Evolutionary conservation across 2,888 invertebrate genomes (phyloP).

Genomic region (Leptinotarsa juncta): DNA sequence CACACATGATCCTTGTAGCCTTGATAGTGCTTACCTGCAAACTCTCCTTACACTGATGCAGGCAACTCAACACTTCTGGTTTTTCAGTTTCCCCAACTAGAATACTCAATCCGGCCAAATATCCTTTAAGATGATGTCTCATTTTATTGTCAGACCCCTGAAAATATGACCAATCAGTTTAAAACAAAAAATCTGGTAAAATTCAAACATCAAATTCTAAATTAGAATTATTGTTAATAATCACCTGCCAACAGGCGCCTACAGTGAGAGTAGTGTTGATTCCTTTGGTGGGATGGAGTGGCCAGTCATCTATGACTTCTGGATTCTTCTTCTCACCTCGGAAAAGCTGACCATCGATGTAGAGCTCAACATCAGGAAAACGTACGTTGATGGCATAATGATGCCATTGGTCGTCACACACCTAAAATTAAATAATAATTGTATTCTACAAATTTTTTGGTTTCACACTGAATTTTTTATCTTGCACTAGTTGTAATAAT

Average conservation of each 20-base stretch:
- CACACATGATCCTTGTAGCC: not conserved
- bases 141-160: slow-evolving; percentile 87
- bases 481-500: too few species aligned
- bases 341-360: slow-evolving; percentile 86
- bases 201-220: not conserved
- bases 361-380: slow-evolving; percentile 89
- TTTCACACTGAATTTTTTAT: too few species aligned
- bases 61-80: slow-evolving; percentile 78
- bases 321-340: slow-evolving; percentile 81
- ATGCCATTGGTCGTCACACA: slow-evolving; percentile 99
- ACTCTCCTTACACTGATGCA: slow-evolving; percentile 86
- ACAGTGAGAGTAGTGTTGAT: slow-evolving; percentile 93
- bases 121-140: slow-evolving; percentile 91
- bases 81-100: slow-evolving; percentile 81
- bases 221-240: not conserved
- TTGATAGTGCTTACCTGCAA: slow-evolving; percentile 66
- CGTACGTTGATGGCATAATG: slow-evolving; percentile 95
- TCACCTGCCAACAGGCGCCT: slow-evolving; percentile 97
- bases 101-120: slow-evolving; percentile 87
- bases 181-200: not conserved
- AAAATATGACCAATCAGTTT: slow-evolving; percentile 28
- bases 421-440: slow-evolving; percentile 64
- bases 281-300: slow-evolving; percentile 93
- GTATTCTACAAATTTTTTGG: too few species aligned
- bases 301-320: slow-evolving; percentile 99